These are phyloP conservation scores for Battus philenor DNA, from an alignment of 1,140 invertebrate genomes.

Conservation along the genomic window DNA sequence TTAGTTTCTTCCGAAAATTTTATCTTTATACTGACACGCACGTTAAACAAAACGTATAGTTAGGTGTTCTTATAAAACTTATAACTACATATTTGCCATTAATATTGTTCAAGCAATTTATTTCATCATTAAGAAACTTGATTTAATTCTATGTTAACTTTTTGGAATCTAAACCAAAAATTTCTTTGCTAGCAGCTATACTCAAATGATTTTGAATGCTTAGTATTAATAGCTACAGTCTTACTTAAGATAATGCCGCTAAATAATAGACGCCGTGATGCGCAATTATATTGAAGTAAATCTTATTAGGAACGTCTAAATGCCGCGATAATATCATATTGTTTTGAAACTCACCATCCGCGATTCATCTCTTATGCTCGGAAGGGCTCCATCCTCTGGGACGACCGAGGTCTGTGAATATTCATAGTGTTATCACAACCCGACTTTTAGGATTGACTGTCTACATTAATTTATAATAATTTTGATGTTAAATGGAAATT, in stretches of 20 bases:
- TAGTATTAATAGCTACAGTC: constrained; percentile 28
- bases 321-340: constrained; percentile 72
- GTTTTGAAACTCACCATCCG: constrained; percentile 68
- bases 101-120: too few species aligned
- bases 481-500: too few species aligned
- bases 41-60: too few species aligned
- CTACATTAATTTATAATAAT: too few species aligned
- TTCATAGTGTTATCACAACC: constrained; percentile 60
- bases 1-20: too few species aligned
- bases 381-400: constrained; percentile 62
- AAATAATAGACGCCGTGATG: constrained; percentile 69
- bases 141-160: too few species aligned
- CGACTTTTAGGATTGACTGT: constrained; percentile 43
- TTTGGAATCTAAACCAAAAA: too few species aligned
- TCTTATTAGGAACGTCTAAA: constrained; percentile 73
- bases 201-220: constrained; percentile 13
- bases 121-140: too few species aligned
- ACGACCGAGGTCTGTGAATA: constrained; percentile 49
- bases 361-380: constrained; percentile 64
- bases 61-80: too few species aligned
- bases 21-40: too few species aligned
- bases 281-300: constrained; percentile 72
- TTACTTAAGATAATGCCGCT: constrained; percentile 62
- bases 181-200: constrained; percentile 4
- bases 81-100: too few species aligned